phyloP scores from a whole-genome alignment of 2,113 vertebrate genomes.

The Regulus satrapa region DNA sequence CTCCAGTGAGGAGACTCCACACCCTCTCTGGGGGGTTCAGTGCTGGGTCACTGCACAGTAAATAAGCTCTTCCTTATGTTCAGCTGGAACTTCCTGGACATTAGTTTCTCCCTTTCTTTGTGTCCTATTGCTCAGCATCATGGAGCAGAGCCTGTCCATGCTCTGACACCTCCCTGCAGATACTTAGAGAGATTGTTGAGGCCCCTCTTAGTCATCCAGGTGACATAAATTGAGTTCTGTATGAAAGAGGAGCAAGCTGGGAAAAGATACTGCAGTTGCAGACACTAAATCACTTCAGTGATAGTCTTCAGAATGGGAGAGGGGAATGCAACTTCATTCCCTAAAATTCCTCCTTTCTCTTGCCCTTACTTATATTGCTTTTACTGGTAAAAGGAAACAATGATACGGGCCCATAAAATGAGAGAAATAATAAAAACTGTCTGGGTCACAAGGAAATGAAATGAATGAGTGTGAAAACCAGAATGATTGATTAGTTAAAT shows the following conservation, averaged over 20 bases:
- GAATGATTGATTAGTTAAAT: background rate
- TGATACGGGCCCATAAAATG: background rate
- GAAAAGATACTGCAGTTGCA: background rate
- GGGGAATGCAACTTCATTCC: background rate
- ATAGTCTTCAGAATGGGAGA: background rate
- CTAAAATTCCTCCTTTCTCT: background rate
- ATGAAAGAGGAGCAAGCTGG: background rate
- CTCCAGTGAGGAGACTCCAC: background rate
- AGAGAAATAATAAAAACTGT: background rate
- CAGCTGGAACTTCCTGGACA: background rate
- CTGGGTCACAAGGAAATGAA: background rate
- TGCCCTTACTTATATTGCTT: background rate
- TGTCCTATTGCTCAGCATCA: background rate
- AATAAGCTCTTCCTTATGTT: background rate
- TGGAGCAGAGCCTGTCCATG: background rate
- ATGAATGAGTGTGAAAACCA: background rate
- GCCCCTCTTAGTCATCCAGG: background rate
- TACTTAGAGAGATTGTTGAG: background rate
- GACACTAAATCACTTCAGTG: background rate
- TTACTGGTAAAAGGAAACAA: background rate
- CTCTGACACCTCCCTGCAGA: background rate
- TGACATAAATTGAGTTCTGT: background rate
- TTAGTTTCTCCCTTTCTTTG: background rate
- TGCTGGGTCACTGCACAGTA: background rate
- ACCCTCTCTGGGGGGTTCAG: background rate